Conservation (phyloP, 92 coral and sea anemone species). For the Parazoanthus atlanticus region DNA sequence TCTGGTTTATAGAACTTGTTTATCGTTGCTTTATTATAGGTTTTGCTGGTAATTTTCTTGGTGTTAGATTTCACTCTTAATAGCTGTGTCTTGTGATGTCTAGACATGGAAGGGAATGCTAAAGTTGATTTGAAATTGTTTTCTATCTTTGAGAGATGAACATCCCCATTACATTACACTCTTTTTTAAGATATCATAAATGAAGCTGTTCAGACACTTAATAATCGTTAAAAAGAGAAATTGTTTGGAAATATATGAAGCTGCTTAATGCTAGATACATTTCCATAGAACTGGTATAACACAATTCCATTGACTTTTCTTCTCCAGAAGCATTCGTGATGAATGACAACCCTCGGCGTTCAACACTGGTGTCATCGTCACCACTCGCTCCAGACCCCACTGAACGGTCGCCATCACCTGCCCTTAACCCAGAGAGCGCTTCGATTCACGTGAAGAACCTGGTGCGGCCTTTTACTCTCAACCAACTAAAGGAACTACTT, state of each 20-base stretch:
- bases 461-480: conserved; percentile 92
- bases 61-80: no score
- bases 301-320: neutral
- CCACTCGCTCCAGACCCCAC: conserved; percentile 60
- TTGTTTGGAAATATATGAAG: neutral
- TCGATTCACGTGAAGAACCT: conserved; percentile 82
- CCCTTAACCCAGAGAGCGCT: conserved; percentile 73
- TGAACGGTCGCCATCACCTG: conserved; percentile 82
- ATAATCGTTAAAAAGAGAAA: neutral
- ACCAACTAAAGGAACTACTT: conserved; percentile 87
- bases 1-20: no score
- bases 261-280: neutral
- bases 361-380: conserved; percentile 25
- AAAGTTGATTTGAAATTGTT: no score
- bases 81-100: neutral
- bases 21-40: no score
- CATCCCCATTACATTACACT: neutral
- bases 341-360: conserved; percentile 38
- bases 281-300: neutral
- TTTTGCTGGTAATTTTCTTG: neutral
- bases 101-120: neutral
- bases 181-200: neutral
- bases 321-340: conserved; percentile 16
- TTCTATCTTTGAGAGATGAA: neutral
- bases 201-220: conserved; percentile 31